Base-by-base conservation (phyloP, 2,113 vertebrate species). In the Crypturellus undulatus region DNA sequence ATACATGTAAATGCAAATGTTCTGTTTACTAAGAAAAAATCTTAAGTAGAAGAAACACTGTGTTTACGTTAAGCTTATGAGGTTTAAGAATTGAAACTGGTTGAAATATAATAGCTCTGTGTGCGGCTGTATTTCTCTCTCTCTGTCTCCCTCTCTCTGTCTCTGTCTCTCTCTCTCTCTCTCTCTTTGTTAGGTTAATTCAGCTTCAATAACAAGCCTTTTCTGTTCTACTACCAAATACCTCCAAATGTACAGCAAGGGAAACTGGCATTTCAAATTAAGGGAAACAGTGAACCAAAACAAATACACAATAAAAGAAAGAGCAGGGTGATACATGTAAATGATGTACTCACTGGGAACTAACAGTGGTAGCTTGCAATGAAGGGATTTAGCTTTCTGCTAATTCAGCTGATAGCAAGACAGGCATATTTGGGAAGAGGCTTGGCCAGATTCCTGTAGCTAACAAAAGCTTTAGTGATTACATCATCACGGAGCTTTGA, bases 141-240 rank as follows among this genome's bases (percentile, higher is more conserved):
- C 28, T 15, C 52, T 28, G 12, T 52, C 28, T 54, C 26, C 28
- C 52, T 28, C 51, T 26, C 22, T 28, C 52, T 54, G 26, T 28
- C 13, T 54, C 26, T 28, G 26, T 18, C 63, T 28, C 52, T 54
- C 52, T 28, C 13, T 54, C 26, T 28, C 30, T 18, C 63, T 69
- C 84, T 82, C 58, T 85, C 92, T 93, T 97, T 96, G 92, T 96
- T 96, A 93, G 64, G 89, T 96, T 96, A 93, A 96, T 96, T 96
- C 96, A 96, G 83, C 93, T 95, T 94, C 95, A 93, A 71, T 95
- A 96, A 94, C 87, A 96, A 96, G 94, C 83, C 95, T 96, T 96
- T 94, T 95, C 93, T 94, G 82, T 92, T 87, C 72, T 43, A 24
- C 89, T 88, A 90, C 72, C 89, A 77, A 96, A 87, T 65, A 65